A percentile compares a stretch with the other conserved stretches of the same genome.
Evolutionary conservation across 1,140 invertebrate species (phyloP).

Genomic region (Brachionus paranguensis): DNA sequence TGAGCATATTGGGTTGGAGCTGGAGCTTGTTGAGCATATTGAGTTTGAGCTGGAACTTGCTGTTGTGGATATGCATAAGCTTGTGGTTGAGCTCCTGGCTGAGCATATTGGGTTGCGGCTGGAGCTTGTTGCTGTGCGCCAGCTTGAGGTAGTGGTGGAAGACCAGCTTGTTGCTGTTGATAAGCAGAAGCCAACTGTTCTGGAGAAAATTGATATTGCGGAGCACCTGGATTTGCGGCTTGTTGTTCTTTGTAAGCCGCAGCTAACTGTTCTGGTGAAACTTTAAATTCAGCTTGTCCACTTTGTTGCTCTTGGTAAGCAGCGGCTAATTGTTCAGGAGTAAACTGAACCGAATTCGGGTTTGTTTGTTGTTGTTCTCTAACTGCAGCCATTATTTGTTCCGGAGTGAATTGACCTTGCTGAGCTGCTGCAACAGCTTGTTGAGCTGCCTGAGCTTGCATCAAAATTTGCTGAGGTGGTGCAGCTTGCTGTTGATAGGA

Average conservation of each 20-base stretch:
- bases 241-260: conserved; percentile 15
- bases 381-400: not conserved
- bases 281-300: not conserved
- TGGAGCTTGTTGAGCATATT: conserved; percentile 13
- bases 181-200: not conserved
- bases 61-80: not conserved
- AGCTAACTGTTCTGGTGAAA: conserved; percentile 11
- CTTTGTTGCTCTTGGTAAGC: not conserved
- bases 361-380: not conserved
- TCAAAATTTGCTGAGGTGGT: not conserved
- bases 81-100: not conserved
- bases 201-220: not conserved
- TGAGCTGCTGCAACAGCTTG: not conserved
- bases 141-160: not conserved
- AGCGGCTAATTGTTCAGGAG: conserved; percentile 13
- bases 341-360: not conserved
- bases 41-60: not conserved
- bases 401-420: not conserved
- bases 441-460: not conserved
- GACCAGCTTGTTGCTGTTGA: not conserved
- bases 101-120: not conserved
- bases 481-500: not conserved
- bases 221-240: not conserved
- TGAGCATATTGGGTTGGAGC: not conserved
- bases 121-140: not conserved